Percentiles rank a stretch among this genome's conserved stretches.
phyloP scores from a whole-genome alignment of 2,888 invertebrate species.

The Cephonodes hylas region DNA sequence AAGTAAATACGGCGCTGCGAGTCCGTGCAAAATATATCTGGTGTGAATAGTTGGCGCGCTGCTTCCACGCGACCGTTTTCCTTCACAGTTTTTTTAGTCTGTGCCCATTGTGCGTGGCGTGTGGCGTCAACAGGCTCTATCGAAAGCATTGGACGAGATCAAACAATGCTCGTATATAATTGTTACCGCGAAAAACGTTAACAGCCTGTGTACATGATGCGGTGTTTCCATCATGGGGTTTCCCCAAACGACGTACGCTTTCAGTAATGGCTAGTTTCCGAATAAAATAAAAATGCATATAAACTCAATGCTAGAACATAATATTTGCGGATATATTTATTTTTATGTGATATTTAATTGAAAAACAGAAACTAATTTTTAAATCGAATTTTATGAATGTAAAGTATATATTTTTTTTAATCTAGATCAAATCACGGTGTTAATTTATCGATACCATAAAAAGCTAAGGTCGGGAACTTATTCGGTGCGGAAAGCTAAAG shows the following conservation, averaged over 20 bases:
- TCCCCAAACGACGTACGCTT: constrained; percentile 39
- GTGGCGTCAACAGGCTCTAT: constrained; percentile 41
- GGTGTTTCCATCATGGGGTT: constrained; percentile 58
- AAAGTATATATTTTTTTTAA: background rate
- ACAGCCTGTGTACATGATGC: constrained; percentile 38
- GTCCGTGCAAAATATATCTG: constrained; percentile 38
- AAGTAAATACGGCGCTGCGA: constrained; percentile 49
- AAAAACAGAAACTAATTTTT: background rate
- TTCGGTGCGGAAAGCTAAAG: constrained; percentile 45
- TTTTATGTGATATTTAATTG: too few relatives aligned
- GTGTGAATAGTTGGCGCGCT: constrained; percentile 39
- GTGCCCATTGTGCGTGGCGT: constrained; percentile 47
- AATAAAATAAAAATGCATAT: too few relatives aligned
- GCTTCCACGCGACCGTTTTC: constrained; percentile 23
- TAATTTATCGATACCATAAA: constrained; percentile 2
- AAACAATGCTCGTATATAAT: constrained; percentile 64
- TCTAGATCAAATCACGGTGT: background rate
- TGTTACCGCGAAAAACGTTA: constrained; percentile 59
- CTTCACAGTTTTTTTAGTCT: constrained; percentile 45
- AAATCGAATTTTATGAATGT: background rate
- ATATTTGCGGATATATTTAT: too few relatives aligned
- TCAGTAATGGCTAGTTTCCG: constrained; percentile 34
- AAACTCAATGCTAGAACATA: too few relatives aligned
- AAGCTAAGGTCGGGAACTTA: constrained; percentile 31
- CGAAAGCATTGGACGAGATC: constrained; percentile 48